Evolutionary conservation across 2,113 vertebrate genomes (phyloP).

Genomic region (Sinocyclocheilus grahami): DNA sequence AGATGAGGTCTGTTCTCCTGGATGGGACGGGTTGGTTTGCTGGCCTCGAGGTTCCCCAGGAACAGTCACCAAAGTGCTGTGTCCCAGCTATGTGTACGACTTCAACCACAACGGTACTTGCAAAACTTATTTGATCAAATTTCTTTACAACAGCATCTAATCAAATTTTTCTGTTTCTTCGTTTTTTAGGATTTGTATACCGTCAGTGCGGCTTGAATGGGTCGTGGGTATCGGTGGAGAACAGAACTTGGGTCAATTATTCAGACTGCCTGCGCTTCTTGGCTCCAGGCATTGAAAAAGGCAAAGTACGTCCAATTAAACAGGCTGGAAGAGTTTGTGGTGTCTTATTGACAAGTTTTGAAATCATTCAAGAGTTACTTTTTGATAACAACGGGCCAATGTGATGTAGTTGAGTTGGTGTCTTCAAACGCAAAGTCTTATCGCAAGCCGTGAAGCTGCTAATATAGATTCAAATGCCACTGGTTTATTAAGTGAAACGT

Average conservation of each 20-base stretch:
- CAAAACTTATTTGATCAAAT: background rate
- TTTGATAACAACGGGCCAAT: background rate
- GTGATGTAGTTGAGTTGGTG: background rate
- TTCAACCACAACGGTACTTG: constrained; percentile 87
- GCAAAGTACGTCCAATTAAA: constrained; percentile 64
- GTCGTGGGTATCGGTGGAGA: constrained; percentile 62
- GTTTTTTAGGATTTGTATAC: constrained; percentile 76
- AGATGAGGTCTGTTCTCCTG: constrained; percentile 82
- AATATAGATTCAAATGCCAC: background rate
- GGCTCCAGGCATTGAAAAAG: constrained; percentile 66
- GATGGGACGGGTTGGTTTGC: constrained; percentile 89
- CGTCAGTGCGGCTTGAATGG: constrained; percentile 82
- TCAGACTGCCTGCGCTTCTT: constrained; percentile 83
- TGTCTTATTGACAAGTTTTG: constrained; percentile 6
- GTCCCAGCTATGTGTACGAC: constrained; percentile 86
- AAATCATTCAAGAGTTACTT: no score
- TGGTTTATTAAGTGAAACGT: background rate
- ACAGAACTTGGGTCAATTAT: constrained; percentile 88
- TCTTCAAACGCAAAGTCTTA: background rate
- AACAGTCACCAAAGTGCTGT: constrained; percentile 76
- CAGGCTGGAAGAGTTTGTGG: background rate
- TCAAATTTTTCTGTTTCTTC: background rate
- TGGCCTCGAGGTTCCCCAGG: constrained; percentile 85
- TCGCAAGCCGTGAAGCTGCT: background rate
- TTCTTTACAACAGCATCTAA: background rate